These are phyloP conservation scores for Tautogolabrus adspersus DNA, from an alignment of 2,113 vertebrate species.

Conservation along the genomic window DNA sequence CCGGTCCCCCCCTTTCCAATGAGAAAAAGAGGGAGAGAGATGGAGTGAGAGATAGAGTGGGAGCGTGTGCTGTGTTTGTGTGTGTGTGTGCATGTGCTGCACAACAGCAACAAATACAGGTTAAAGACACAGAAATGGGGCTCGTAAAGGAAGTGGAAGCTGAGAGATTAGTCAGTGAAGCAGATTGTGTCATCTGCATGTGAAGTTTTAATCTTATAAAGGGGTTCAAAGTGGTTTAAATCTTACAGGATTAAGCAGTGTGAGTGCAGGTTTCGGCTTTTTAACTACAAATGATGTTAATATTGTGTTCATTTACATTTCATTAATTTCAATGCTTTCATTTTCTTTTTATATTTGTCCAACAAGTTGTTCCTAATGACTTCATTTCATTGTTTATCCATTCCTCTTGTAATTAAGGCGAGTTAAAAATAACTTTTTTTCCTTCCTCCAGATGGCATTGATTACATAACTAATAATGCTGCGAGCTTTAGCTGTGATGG, in stretches of 20 bases:
- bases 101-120: conserved; percentile 42
- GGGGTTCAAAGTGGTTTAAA: neutral
- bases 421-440: too few species aligned
- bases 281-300: neutral
- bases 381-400: neutral
- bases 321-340: neutral
- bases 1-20: conserved; percentile 44
- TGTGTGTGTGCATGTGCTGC: conserved; percentile 1
- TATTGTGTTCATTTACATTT: neutral
- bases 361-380: neutral
- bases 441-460: too few species aligned
- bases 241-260: neutral
- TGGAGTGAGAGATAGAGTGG: conserved; percentile 60
- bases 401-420: too few species aligned
- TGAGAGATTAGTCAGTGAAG: conserved; percentile 32
- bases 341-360: neutral
- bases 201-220: conserved; percentile 10
- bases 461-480: too few species aligned
- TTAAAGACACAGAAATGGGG: conserved; percentile 54
- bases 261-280: neutral
- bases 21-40: conserved; percentile 69
- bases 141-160: conserved; percentile 53
- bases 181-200: neutral
- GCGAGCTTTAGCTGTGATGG: too few species aligned
- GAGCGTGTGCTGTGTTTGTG: conserved; percentile 33